Evolutionary conservation across 2,888 invertebrate species (phyloP).

Genomic region (Cryptocheilus praepositus): DNA sequence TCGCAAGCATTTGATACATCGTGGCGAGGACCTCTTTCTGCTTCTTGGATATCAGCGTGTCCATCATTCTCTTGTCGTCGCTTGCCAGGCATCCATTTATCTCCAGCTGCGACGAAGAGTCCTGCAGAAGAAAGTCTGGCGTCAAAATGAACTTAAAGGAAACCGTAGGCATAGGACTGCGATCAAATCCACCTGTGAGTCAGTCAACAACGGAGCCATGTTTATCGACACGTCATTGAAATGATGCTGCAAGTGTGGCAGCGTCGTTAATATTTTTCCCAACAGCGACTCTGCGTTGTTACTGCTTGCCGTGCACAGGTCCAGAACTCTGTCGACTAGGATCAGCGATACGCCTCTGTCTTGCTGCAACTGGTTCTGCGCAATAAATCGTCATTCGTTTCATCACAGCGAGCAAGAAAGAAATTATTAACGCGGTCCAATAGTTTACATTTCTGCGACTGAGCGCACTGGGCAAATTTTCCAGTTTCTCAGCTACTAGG

Average conservation of each 20-base stretch:
- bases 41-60: slow-evolving; percentile 65
- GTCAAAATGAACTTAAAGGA: too few species aligned
- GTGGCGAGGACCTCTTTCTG: slow-evolving; percentile 65
- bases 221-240: slow-evolving; percentile 80
- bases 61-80: slow-evolving; percentile 56
- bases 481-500: slow-evolving; percentile 73
- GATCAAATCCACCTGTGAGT: slow-evolving; percentile 9
- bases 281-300: slow-evolving; percentile 80
- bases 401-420: background rate
- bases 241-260: slow-evolving; percentile 81
- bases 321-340: slow-evolving; percentile 81
- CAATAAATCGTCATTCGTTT: background rate
- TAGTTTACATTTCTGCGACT: slow-evolving; percentile 77
- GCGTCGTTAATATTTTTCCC: slow-evolving; percentile 78
- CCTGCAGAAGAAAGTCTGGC: slow-evolving; percentile 53
- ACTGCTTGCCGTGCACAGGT: slow-evolving; percentile 80
- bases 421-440: background rate
- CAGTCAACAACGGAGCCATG: slow-evolving; percentile 78
- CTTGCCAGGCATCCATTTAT: slow-evolving; percentile 71
- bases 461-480: slow-evolving; percentile 58
- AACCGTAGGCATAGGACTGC: too few species aligned
- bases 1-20: slow-evolving; percentile 64
- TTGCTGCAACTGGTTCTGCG: slow-evolving; percentile 44
- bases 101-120: slow-evolving; percentile 55
- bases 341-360: slow-evolving; percentile 76